These are phyloP conservation scores for Heliconius himera DNA, from an alignment of 1,140 invertebrate species.

Conservation along the genomic window DNA sequence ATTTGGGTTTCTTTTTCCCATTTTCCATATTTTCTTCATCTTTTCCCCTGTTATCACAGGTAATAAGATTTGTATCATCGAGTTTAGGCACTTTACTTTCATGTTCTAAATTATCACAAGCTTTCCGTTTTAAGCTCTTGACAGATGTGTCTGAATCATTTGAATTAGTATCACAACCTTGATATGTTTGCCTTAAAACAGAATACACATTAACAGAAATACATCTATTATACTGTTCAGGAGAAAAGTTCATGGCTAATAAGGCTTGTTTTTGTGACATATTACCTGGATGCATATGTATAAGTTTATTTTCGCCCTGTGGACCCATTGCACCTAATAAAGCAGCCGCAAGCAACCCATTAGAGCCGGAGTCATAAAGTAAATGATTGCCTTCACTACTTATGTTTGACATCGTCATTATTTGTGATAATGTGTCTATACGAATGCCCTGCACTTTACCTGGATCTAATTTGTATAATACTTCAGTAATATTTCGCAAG, in stretches of 20 bases:
- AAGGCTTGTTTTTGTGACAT: slow-evolving; percentile 89
- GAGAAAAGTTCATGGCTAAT: slow-evolving; percentile 88
- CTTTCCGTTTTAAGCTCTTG: slow-evolving; percentile 65
- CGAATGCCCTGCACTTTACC: slow-evolving; percentile 90
- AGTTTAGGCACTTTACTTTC: slow-evolving; percentile 56
- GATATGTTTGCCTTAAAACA: slow-evolving; percentile 85
- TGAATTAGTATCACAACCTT: slow-evolving; percentile 73
- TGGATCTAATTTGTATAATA: slow-evolving; percentile 89
- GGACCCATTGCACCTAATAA: slow-evolving; percentile 88
- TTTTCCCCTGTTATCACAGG: slow-evolving; percentile 33
- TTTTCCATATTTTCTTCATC: slow-evolving; percentile 36
- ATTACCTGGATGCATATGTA: slow-evolving; percentile 91
- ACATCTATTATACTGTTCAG: slow-evolving; percentile 85
- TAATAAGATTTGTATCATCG: slow-evolving; percentile 39
- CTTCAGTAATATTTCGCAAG: slow-evolving; percentile 88
- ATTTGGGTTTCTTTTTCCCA: slow-evolving; percentile 82
- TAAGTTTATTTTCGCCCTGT: slow-evolving; percentile 83
- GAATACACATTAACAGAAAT: slow-evolving; percentile 88
- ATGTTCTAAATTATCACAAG: slow-evolving; percentile 50
- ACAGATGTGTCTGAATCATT: slow-evolving; percentile 45
- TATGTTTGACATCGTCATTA: slow-evolving; percentile 91
- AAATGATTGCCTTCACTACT: slow-evolving; percentile 89
- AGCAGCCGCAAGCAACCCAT: slow-evolving; percentile 91
- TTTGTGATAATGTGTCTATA: slow-evolving; percentile 93
- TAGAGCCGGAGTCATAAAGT: slow-evolving; percentile 93